phyloP scores from a whole-genome alignment of 1,140 invertebrate genomes.

The Hyles euphorbiae region DNA sequence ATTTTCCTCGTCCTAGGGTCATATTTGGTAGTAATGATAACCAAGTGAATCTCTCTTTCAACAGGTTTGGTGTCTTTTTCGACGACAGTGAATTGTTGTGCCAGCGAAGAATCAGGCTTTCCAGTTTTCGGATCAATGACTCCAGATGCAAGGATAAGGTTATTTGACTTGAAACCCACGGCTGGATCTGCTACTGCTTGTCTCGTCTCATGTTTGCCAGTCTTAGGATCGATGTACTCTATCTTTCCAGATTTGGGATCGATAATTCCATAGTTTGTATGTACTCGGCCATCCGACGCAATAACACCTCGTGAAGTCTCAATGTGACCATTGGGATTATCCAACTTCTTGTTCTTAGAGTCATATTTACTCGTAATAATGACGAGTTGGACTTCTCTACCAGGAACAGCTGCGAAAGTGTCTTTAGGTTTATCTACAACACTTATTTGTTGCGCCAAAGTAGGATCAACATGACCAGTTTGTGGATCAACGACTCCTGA shows the following conservation, averaged over 20 bases:
- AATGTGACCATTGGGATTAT: constrained; percentile 73
- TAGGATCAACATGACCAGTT: constrained; percentile 76
- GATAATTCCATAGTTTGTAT: constrained; percentile 76
- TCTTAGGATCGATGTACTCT: constrained; percentile 70
- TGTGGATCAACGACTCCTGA: constrained; percentile 80
- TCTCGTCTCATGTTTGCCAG: constrained; percentile 72
- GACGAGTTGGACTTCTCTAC: constrained; percentile 73
- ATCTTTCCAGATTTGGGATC: constrained; percentile 76
- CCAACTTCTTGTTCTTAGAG: constrained; percentile 75
- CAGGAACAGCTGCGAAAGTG: constrained; percentile 51
- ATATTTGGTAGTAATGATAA: constrained; percentile 76
- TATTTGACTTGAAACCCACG: constrained; percentile 56
- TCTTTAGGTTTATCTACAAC: constrained; percentile 71
- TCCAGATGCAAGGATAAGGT: constrained; percentile 67
- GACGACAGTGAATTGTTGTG: constrained; percentile 73
- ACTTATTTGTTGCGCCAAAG: constrained; percentile 74
- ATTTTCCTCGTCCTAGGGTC: constrained; percentile 76
- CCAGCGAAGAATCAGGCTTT: constrained; percentile 73
- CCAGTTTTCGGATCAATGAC: constrained; percentile 76
- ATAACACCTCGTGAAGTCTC: constrained; percentile 73
- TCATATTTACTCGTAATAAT: constrained; percentile 77
- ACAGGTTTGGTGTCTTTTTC: constrained; percentile 69
- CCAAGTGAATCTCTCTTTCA: constrained; percentile 64
- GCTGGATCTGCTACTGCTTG: constrained; percentile 70
- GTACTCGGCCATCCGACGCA: constrained; percentile 70